phyloP scores from a whole-genome alignment of 2,888 invertebrate genomes.

The Drosophila paranaensis region DNA sequence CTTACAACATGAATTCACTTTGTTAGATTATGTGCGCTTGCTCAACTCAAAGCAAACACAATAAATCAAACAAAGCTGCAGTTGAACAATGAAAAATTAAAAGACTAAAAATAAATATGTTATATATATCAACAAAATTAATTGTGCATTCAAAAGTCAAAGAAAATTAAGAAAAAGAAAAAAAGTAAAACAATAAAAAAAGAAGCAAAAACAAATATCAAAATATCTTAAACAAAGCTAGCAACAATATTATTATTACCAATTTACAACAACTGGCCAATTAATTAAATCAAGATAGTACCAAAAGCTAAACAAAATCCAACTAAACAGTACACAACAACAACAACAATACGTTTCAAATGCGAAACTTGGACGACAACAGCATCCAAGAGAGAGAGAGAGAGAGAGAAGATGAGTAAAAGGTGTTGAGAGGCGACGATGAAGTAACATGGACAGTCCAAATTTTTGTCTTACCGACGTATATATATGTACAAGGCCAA shows the following conservation, averaged over 20 bases:
- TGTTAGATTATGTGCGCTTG: conserved; percentile 6
- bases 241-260: conserved; percentile 52
- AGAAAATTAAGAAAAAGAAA: conserved; percentile 1
- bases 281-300: conserved; percentile 67
- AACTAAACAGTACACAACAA: conserved; percentile 10
- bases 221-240: conserved; percentile 25
- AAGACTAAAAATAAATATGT: no score
- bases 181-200: conserved; percentile 36
- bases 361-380: conserved; percentile 59
- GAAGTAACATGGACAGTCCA: conserved; percentile 69
- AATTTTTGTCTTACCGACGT: conserved; percentile 32
- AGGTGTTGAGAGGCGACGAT: conserved; percentile 68
- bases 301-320: neutral
- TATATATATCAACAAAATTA: neutral
- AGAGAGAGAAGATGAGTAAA: conserved; percentile 40
- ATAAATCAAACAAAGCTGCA: conserved; percentile 7
- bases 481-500: conserved; percentile 65
- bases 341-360: conserved; percentile 54
- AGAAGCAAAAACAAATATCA: neutral
- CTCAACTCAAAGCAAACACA: conserved; percentile 10
- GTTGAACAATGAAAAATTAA: neutral
- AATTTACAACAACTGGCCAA: conserved; percentile 69
- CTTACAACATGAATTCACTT: conserved; percentile 20
- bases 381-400: conserved; percentile 8
- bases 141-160: conserved; percentile 20